These are phyloP conservation scores for Rotaria socialis DNA, from an alignment of 2,888 invertebrate genomes.

Conservation along the genomic window DNA sequence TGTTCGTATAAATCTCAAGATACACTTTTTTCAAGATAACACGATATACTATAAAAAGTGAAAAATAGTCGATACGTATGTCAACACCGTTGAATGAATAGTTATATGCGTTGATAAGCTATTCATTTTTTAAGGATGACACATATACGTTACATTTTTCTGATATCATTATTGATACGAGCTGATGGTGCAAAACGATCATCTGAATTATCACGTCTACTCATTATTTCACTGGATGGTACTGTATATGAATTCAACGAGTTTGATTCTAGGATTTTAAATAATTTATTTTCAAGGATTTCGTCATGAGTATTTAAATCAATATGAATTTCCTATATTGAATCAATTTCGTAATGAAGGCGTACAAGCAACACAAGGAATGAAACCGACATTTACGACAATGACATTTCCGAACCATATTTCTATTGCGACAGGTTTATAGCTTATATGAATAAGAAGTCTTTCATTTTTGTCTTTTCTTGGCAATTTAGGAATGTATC, in stretches of 20 bases:
- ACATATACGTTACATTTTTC: not conserved
- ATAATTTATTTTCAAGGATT: not conserved
- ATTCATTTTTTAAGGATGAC: no score
- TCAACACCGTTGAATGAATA: no score
- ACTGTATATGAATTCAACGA: not conserved
- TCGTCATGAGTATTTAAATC: conserved; percentile 20
- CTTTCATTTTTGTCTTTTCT: no score
- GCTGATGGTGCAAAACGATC: not conserved
- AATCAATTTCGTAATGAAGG: not conserved
- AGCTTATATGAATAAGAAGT: no score
- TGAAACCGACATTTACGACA: not conserved
- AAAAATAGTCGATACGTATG: no score
- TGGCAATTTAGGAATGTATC: not conserved
- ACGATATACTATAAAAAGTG: no score
- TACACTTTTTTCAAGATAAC: no score
- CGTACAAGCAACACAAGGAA: not conserved
- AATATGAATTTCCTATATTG: not conserved
- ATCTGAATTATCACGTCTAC: not conserved
- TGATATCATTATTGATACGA: not conserved
- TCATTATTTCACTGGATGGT: conserved; percentile 24
- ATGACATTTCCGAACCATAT: not conserved
- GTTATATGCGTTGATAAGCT: no score
- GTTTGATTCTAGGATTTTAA: not conserved
- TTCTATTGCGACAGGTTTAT: not conserved
- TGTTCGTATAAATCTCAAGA: no score